Conservation (phyloP, 1,140 invertebrate species). For the Papilio polytes region DNA sequence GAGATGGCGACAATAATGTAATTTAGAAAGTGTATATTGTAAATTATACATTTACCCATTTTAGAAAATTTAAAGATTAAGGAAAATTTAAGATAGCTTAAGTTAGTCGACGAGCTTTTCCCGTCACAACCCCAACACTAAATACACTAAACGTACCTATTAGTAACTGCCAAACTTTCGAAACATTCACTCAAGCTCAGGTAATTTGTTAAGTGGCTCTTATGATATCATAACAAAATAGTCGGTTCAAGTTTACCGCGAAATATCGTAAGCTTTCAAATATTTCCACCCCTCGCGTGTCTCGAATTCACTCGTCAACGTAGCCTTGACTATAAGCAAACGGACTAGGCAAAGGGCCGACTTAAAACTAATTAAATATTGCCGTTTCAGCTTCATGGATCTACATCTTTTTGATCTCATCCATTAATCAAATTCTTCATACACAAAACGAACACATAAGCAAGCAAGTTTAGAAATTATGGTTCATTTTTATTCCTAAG, state of each 20-base stretch:
- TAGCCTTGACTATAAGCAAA: background rate
- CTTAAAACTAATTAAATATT: background rate
- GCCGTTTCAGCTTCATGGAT: background rate
- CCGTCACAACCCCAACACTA: background rate
- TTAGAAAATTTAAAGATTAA: no score
- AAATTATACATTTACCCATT: no score
- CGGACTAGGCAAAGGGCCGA: background rate
- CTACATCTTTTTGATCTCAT: background rate
- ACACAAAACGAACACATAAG: background rate
- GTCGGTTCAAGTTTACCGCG: background rate
- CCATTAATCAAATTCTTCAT: background rate
- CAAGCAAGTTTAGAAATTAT: background rate
- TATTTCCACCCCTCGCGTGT: slow-evolving; percentile 17
- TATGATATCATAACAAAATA: slow-evolving; percentile 23
- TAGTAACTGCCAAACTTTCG: background rate
- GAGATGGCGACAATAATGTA: no score
- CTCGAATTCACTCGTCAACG: slow-evolving; percentile 21
- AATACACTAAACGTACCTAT: background rate
- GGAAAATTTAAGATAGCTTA: no score
- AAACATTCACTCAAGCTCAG: slow-evolving; percentile 14
- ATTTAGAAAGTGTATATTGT: no score
- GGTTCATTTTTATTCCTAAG: background rate
- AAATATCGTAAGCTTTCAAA: slow-evolving; percentile 21
- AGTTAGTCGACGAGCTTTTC: background rate
- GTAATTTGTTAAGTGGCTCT: slow-evolving; percentile 26